Base-by-base conservation (phyloP, 2,797 vertebrate species). In the Mallotus villosus region DNA sequence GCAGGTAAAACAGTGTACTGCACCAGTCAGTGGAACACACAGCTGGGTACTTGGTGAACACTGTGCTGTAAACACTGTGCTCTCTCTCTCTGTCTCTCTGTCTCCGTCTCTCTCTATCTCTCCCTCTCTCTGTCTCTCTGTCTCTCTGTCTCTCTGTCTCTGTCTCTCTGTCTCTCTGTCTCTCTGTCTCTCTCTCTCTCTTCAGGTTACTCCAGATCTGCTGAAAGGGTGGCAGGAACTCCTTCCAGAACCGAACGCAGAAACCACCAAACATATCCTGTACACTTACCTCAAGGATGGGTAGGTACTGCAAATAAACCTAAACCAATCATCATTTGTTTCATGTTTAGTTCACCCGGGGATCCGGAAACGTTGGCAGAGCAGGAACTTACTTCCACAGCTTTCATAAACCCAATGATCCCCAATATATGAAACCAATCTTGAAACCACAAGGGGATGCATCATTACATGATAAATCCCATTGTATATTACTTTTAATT, bases 131-230 rank as follows among this genome's bases (percentile, higher is more conserved):
- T n/a, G n/a, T n/a, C n/a, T n/a, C n/a, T n/a, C n/a, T n/a, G n/a
- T n/a, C n/a, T n/a, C n/a, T n/a, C n/a, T n/a, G n/a, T n/a, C n/a
- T n/a, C n/a, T n/a, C n/a, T n/a, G n/a, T n/a, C n/a, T n/a, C n/a
- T n/a, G n/a, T n/a, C n/a, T n/a, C n/a, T n/a, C n/a, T n/a, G n/a
- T n/a, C n/a, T n/a, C n/a, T n/a, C n/a, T n/a, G n/a, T n/a, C n/a
- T n/a, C n/a, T n/a, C n/a, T n/a, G n/a, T n/a, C n/a, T n/a, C n/a
- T n/a, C n/a, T n/a, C n/a, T n/a, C n/a, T n/a, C n/a, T 86, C 77
- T 90, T 84, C 86, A 99, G 97, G 95, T 91, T 64, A 98, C 97
- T 73, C 97, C 97, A 53, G 98, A 99, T 91, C 94, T 99, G 81
- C 90, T 99, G 84, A 97, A 95, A 92, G 98, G 95, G 82, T 95